These are phyloP conservation scores for Perizoma flavofasciatum DNA, from an alignment of 2,888 invertebrate species.

Conservation along the genomic window DNA sequence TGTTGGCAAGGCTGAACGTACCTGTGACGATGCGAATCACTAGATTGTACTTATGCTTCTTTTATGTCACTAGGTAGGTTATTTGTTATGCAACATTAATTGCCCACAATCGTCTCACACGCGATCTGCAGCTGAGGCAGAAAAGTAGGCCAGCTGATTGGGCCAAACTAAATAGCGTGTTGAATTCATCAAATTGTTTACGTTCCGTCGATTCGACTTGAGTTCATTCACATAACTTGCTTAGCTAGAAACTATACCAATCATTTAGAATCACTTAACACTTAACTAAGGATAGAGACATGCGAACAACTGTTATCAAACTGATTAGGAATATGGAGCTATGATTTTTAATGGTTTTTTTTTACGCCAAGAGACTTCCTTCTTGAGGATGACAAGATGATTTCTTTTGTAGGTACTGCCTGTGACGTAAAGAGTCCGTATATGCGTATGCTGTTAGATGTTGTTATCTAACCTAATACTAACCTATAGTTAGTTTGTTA, in stretches of 20 bases:
- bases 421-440: too few relatives aligned
- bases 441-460: too few relatives aligned
- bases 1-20: constrained; percentile 63
- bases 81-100: constrained; percentile 23
- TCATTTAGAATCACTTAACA: too few relatives aligned
- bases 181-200: constrained; percentile 22
- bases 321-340: too few relatives aligned
- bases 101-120: constrained; percentile 14
- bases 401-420: too few relatives aligned
- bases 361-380: too few relatives aligned
- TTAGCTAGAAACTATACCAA: constrained; percentile 2
- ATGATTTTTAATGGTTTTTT: too few relatives aligned
- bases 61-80: not conserved
- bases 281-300: too few relatives aligned
- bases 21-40: constrained; percentile 28
- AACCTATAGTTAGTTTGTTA: too few relatives aligned
- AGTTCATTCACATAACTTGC: constrained; percentile 34
- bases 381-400: too few relatives aligned
- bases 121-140: constrained; percentile 20
- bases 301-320: too few relatives aligned
- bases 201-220: constrained; percentile 20
- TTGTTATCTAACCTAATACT: too few relatives aligned
- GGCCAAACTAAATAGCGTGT: constrained; percentile 31
- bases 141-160: constrained; percentile 25
- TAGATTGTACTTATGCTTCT: not conserved